Conservation (phyloP, 2,113 vertebrate species). For the Trichomycterus rosablanca region DNA sequence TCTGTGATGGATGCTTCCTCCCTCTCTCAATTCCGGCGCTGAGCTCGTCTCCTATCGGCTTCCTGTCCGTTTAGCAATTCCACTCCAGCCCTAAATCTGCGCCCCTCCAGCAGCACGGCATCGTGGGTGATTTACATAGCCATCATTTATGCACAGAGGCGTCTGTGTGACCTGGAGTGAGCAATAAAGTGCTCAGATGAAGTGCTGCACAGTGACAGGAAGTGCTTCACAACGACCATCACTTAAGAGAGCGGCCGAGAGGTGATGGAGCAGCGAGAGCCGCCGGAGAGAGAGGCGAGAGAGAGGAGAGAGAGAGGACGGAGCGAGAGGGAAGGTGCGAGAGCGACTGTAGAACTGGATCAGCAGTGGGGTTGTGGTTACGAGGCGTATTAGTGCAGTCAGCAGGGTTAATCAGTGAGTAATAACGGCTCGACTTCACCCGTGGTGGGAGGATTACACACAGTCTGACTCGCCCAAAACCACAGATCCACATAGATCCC, state of each 20-base stretch:
- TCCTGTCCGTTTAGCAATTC: constrained; percentile 68
- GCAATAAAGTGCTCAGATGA: constrained; percentile 66
- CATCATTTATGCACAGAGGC: constrained; percentile 62
- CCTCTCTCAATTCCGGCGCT: constrained; percentile 11
- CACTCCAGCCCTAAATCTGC: constrained; percentile 64
- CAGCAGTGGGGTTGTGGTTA: constrained; percentile 36
- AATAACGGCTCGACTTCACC: constrained; percentile 43
- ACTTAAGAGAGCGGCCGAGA: constrained; percentile 20
- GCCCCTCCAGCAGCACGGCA: constrained; percentile 60
- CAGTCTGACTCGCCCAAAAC: too few species aligned
- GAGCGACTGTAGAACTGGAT: constrained; percentile 32
- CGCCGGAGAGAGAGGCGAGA: constrained; percentile 10
- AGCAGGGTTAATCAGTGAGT: constrained; percentile 56
- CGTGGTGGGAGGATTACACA: constrained; percentile 36
- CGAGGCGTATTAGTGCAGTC: constrained; percentile 50
- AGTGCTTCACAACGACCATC: constrained; percentile 68
- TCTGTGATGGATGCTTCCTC: constrained; percentile 8
- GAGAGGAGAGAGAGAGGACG: constrained; percentile 47
- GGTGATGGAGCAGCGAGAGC: constrained; percentile 37
- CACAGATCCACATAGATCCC: too few species aligned
- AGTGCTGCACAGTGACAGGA: constrained; percentile 41
- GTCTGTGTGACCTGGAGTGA: constrained; percentile 55
- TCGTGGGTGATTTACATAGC: constrained; percentile 69
- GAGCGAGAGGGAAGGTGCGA: constrained; percentile 45
- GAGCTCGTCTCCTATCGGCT: constrained; percentile 50